Evolutionary conservation across 2,888 invertebrate genomes (phyloP), one percentile per base, ranked within the genome.

Genomic region (Microchrysa polita): DNA sequence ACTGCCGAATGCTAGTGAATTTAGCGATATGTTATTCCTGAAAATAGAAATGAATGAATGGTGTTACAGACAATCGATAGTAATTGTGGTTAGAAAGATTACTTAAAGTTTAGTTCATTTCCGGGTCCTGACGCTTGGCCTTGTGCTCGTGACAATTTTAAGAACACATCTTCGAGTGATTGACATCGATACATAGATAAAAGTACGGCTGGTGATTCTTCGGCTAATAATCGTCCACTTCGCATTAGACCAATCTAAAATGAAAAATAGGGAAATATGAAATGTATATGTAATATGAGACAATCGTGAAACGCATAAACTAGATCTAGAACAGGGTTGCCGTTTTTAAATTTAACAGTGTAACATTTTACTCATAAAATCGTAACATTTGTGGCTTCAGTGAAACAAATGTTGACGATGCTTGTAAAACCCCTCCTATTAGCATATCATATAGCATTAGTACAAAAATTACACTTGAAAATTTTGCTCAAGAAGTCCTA

Each of bases 211-310:
- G 97, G 97, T 14, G 92, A 93, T 83, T 96, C 93, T 86, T 97
- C 97, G 0, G 97, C 97, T 79, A 97, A 85, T 65, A 97, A 87
- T 72, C 93, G 89, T 0, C 97, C 97, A 81, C 93, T 94, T 77
- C 97, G 88, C 97, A 97, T 97, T 78, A 97, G 86, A 75, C 97
- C 97, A 82, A 97, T 97, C 96, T 96, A 84, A 52, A 79, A 75
- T 57, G 57, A 61, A 74, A 84, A n/a, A n/a, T n/a, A n/a, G n/a
- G 67, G 78, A 48, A 48, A n/a, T n/a, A n/a, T n/a, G n/a, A n/a
- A n/a, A n/a, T n/a, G n/a, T n/a, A n/a, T n/a, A n/a, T n/a, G n/a
- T n/a, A n/a, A n/a, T n/a, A n/a, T n/a, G n/a, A n/a, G n/a, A n/a
- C n/a, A n/a, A n/a, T n/a, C n/a, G n/a, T n/a, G n/a, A n/a, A n/a